Percentiles rank a stretch among this genome's conserved stretches.
phyloP scores from a whole-genome alignment of 2,888 invertebrate species.

The Eumerus sabulonum region DNA sequence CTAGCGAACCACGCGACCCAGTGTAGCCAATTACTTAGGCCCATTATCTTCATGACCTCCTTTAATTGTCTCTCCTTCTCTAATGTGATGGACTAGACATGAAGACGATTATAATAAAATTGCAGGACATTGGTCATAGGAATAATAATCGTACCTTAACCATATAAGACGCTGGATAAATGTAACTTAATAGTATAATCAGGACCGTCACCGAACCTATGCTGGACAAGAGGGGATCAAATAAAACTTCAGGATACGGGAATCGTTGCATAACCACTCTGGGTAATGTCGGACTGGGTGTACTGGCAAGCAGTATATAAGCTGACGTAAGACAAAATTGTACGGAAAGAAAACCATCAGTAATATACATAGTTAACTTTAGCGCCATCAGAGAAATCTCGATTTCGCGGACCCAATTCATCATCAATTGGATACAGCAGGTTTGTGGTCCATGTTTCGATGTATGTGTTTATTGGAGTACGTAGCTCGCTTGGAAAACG shows the following conservation, averaged over 20 bases:
- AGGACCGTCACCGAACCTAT: slow-evolving; percentile 85
- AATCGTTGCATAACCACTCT: slow-evolving; percentile 80
- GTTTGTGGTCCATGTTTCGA: slow-evolving; percentile 84
- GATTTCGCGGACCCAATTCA: slow-evolving; percentile 84
- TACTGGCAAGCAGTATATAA: slow-evolving; percentile 71
- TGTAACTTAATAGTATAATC: slow-evolving; percentile 89
- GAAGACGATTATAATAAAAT: no score
- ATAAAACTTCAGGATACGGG: slow-evolving; percentile 86
- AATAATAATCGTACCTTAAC: slow-evolving; percentile 80
- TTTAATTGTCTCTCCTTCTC: slow-evolving; percentile 84
- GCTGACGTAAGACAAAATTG: slow-evolving; percentile 82
- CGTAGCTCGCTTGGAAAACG: slow-evolving; percentile 84
- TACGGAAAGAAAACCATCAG: slow-evolving; percentile 84
- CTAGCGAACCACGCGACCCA: slow-evolving; percentile 93
- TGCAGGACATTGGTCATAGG: no score
- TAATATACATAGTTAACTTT: slow-evolving; percentile 82
- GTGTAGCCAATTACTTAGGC: slow-evolving; percentile 89
- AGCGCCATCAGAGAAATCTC: slow-evolving; percentile 78
- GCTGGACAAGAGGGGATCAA: slow-evolving; percentile 84
- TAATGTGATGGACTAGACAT: slow-evolving; percentile 79
- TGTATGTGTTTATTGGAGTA: slow-evolving; percentile 69
- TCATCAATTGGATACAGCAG: slow-evolving; percentile 83
- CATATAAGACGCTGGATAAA: slow-evolving; percentile 88
- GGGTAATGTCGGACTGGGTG: slow-evolving; percentile 70
- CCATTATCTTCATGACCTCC: slow-evolving; percentile 97